These are phyloP conservation scores for Pachycephus smyrnensis DNA, from an alignment of 2,888 invertebrate genomes.

Conservation along the genomic window DNA sequence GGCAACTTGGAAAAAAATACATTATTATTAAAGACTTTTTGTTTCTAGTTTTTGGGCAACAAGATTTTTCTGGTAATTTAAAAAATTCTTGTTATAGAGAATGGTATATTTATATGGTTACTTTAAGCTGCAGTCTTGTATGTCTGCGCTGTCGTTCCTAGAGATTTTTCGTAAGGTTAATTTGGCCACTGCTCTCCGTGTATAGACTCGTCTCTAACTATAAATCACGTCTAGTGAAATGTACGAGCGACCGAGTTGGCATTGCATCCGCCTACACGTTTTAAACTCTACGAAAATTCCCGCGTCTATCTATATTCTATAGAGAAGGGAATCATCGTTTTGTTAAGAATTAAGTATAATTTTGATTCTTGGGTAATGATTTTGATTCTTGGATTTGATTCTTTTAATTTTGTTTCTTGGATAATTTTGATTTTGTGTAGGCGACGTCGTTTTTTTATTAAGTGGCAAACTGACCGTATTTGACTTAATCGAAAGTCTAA, in stretches of 20 bases:
- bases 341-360: neutral
- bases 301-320: neutral
- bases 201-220: neutral
- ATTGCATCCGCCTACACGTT: neutral
- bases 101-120: neutral
- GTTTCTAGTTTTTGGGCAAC: no score
- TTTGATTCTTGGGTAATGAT: neutral
- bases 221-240: constrained; percentile 18
- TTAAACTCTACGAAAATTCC: neutral
- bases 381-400: neutral
- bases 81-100: no score
- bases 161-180: neutral
- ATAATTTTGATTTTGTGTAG: neutral
- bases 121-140: neutral
- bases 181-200: neutral
- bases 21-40: no score
- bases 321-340: neutral
- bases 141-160: no score
- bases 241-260: constrained; percentile 3
- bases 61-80: no score
- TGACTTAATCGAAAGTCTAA: constrained; percentile 23
- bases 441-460: constrained; percentile 19
- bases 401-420: neutral
- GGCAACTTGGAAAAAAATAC: no score
- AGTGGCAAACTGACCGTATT: constrained; percentile 18